A percentile compares a stretch with the other conserved stretches of the same genome.
phyloP scores from a whole-genome alignment of 2,888 invertebrate species.

The Melinaea menophilus region DNA sequence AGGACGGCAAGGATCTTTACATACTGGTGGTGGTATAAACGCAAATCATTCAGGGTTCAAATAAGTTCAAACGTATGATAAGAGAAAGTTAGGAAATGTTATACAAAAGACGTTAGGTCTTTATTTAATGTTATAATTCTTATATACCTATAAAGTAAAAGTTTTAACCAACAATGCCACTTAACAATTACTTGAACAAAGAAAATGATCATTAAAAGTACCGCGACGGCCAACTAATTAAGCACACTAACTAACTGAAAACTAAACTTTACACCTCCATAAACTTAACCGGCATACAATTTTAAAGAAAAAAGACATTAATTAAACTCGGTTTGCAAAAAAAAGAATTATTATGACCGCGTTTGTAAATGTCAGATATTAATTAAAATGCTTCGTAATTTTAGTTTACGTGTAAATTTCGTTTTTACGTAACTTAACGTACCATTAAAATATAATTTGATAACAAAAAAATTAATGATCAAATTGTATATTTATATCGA shows the following conservation, averaged over 20 bases:
- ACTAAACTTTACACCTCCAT: constrained; percentile 47
- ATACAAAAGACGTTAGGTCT: constrained; percentile 9
- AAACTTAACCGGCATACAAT: constrained; percentile 32
- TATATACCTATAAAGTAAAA: constrained; percentile 9
- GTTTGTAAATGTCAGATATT: constrained; percentile 24
- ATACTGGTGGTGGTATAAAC: constrained; percentile 44
- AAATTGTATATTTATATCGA: no score
- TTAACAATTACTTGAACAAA: constrained; percentile 50
- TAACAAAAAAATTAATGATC: constrained; percentile 38
- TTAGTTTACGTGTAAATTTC: no score
- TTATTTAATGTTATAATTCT: background rate
- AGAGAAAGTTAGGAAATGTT: constrained; percentile 40
- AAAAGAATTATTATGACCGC: background rate
- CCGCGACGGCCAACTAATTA: constrained; percentile 50
- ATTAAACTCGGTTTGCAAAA: constrained; percentile 9
- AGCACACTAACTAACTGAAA: constrained; percentile 49
- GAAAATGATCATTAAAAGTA: constrained; percentile 53
- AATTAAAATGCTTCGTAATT: no score
- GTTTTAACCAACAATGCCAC: constrained; percentile 39
- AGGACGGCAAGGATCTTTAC: constrained; percentile 35
- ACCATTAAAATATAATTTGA: no score
- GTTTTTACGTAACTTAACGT: no score
- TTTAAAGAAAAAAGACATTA: constrained; percentile 23
- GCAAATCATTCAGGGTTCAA: constrained; percentile 67
- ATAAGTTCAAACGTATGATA: constrained; percentile 54